phyloP scores from a whole-genome alignment of 2,888 invertebrate species.

The Macropis europaea region DNA sequence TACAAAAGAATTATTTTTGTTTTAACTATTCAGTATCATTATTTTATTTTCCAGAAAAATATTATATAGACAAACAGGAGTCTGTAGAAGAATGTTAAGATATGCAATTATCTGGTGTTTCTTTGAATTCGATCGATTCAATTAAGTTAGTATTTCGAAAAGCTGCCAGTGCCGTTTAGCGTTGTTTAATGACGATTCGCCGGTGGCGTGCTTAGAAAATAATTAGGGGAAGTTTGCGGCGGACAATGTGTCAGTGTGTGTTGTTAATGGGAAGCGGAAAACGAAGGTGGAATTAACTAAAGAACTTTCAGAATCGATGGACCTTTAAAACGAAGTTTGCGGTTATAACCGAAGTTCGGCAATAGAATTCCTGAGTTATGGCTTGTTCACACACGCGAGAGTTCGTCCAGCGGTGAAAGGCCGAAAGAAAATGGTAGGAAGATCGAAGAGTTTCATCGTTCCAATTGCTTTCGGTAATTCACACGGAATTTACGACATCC shows the following conservation, averaged over 20 bases:
- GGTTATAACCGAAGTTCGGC: constrained; percentile 50
- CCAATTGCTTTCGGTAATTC: constrained; percentile 6
- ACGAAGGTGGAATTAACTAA: constrained; percentile 41
- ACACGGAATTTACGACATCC: not conserved
- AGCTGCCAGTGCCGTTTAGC: no score
- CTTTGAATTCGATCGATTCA: no score
- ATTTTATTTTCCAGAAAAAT: no score
- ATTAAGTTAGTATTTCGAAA: no score
- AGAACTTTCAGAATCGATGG: constrained; percentile 49
- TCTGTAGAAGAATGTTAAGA: no score
- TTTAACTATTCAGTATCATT: no score
- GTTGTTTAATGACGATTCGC: no score
- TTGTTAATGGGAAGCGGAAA: constrained; percentile 41
- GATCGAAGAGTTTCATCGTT: constrained; percentile 27
- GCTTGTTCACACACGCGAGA: constrained; percentile 43
- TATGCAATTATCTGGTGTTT: no score
- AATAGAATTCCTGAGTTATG: constrained; percentile 53
- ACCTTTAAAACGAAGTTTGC: constrained; percentile 49
- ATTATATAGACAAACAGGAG: no score
- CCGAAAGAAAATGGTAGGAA: constrained; percentile 17
- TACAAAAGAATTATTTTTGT: no score
- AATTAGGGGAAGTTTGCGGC: constrained; percentile 5
- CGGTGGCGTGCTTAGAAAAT: constrained; percentile 13
- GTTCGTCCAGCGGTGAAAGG: constrained; percentile 17
- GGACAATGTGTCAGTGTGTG: constrained; percentile 8